Evolutionary conservation across 1,140 invertebrate genomes (phyloP).

Genomic region (Bombus confusus): DNA sequence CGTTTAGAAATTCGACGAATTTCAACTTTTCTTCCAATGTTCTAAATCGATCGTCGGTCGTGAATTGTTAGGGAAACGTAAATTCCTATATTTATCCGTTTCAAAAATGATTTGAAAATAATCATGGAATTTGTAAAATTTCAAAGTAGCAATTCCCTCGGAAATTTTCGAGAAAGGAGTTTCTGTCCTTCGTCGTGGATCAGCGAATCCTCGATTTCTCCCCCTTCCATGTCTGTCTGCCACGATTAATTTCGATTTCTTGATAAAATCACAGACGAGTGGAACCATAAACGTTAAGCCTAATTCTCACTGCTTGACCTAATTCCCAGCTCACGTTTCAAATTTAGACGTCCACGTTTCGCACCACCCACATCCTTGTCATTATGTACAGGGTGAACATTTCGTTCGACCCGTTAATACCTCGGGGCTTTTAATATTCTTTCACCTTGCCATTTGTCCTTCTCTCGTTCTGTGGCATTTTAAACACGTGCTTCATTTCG

Average conservation of each 20-base stretch:
- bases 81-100: neutral
- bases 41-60: neutral
- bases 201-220: no score
- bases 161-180: neutral
- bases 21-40: no score
- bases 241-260: neutral
- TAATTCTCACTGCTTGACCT: conserved; percentile 71
- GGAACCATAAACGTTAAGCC: conserved; percentile 57
- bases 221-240: neutral
- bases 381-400: conserved; percentile 36
- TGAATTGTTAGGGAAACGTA: neutral
- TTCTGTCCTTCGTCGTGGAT: no score
- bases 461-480: neutral
- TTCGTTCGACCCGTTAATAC: conserved; percentile 15
- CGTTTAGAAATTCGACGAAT: no score
- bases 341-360: conserved; percentile 75
- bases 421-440: neutral
- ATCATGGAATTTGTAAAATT: neutral
- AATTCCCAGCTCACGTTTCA: conserved; percentile 71
- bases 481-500: neutral
- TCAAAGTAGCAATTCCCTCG: neutral
- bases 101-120: neutral
- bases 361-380: conserved; percentile 61
- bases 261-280: no score
- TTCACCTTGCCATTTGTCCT: neutral